phyloP scores from a whole-genome alignment of 2,888 invertebrate species.

The Andricus curvator region DNA sequence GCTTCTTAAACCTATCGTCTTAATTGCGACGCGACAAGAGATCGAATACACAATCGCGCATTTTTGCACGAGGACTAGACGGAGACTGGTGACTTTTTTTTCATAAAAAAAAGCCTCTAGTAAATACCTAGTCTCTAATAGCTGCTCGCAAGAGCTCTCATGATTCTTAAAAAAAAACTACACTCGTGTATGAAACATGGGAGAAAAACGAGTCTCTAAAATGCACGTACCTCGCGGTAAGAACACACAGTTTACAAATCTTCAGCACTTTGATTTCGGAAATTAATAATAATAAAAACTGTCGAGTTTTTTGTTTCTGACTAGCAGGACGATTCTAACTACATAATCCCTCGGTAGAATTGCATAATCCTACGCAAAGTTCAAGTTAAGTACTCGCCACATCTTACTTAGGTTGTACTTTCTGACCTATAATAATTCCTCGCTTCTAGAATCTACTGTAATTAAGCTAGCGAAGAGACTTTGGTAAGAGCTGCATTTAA shows the following conservation, averaged over 20 bases:
- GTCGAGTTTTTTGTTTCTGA: slow-evolving; percentile 27
- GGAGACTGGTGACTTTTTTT: slow-evolving; percentile 39
- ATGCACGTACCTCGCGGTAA: neutral
- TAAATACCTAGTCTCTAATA: slow-evolving; percentile 24
- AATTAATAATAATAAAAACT: slow-evolving; percentile 34
- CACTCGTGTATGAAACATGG: slow-evolving; percentile 27
- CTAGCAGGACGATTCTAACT: slow-evolving; percentile 33
- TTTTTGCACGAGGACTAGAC: slow-evolving; percentile 63
- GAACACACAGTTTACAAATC: slow-evolving; percentile 26
- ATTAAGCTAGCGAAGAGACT: slow-evolving; percentile 18
- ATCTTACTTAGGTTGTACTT: slow-evolving; percentile 29
- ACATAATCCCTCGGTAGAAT: slow-evolving; percentile 39
- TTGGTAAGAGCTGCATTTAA: slow-evolving; percentile 37
- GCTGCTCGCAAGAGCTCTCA: slow-evolving; percentile 6
- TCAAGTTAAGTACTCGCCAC: slow-evolving; percentile 35
- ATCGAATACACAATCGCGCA: slow-evolving; percentile 40
- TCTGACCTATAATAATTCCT: slow-evolving; percentile 19
- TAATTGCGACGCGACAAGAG: slow-evolving; percentile 36
- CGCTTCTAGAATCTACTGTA: slow-evolving; percentile 15
- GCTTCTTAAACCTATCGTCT: slow-evolving; percentile 36
- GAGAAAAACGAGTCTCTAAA: slow-evolving; percentile 7
- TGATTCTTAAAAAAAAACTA: slow-evolving; percentile 18
- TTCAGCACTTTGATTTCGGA: slow-evolving; percentile 23
- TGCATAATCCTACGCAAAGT: slow-evolving; percentile 12
- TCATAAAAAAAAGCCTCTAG: slow-evolving; percentile 21